These are phyloP conservation scores for Diplogasteroides magnus DNA, from an alignment of 1,140 invertebrate species.

Conservation along the genomic window DNA sequence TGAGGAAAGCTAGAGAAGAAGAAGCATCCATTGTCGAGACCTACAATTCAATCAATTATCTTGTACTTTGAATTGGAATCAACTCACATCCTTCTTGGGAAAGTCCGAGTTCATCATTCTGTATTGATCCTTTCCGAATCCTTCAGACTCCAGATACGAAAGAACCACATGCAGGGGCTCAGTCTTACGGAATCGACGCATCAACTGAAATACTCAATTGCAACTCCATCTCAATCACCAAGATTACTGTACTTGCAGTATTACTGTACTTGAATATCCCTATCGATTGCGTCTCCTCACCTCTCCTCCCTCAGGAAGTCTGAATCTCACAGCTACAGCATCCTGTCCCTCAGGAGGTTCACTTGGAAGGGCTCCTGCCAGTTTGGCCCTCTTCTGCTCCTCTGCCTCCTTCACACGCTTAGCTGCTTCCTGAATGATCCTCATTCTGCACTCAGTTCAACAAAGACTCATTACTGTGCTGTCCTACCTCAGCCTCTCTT, in stretches of 20 bases:
- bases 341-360: conserved; percentile 12
- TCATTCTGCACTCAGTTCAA: no score
- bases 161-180: conserved; percentile 7
- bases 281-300: not conserved
- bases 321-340: conserved; percentile 14
- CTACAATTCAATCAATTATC: not conserved
- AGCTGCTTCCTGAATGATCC: no score
- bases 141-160: conserved; percentile 16
- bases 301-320: conserved; percentile 20
- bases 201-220: conserved; percentile 17
- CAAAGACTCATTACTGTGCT: no score
- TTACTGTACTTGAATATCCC: not conserved
- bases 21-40: conserved; percentile 4
- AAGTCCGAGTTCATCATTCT: conserved; percentile 25
- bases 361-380: conserved; percentile 12
- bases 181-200: conserved; percentile 20
- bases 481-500: no score
- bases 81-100: conserved; percentile 25
- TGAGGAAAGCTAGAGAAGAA: conserved; percentile 1
- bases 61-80: not conserved
- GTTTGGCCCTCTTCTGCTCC: not conserved
- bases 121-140: conserved; percentile 17
- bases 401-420: conserved; percentile 15
- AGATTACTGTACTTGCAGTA: no score
- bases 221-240: no score